Evolutionary conservation across 1,140 invertebrate species (phyloP), one percentile per base, ranked within the genome.

Genomic region (Aphaenogaster floridana): DNA sequence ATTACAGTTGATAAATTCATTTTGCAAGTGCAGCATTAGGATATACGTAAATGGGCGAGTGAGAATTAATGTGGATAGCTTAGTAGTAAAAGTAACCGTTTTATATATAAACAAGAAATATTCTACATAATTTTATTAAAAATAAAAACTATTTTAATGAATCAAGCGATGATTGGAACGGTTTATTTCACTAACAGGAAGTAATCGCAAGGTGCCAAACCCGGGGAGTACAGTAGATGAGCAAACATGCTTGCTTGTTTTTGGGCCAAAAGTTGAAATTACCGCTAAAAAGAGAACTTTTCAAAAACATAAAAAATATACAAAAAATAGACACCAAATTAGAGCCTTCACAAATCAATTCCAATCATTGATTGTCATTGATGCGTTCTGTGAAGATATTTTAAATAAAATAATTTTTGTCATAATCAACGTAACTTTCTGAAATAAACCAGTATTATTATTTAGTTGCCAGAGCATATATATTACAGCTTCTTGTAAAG

Each of bases 141-240:
- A 76, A 2, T 45, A 17, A 45, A 13, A 39, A 17, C 45, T 28
- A 69, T 50, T 69, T 69, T 28, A 69, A 69, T 69, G 42, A 50
- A 69, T 59, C 34, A 28, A 59, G 2, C 13, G 13, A 76, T 17
- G n/a, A 42, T 9, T 59, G n/a, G 11, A 42, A 59, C 50, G 11
- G n/a, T 76, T 59, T 61, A 76, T 42, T 76, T 76, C 1, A 7
- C 7, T 8, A 76, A 76, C 39, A 76, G 39, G 54, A 59, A 28
- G 39, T 59, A 76, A 74, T 42, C n/a, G 36, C 52, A 42, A 21
- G n/a, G 3, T 42, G 72, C 54, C 52, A 76, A 76, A 59, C 59
- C 36, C n/a, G 6, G 36, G 39, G 39, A 59, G 36, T 59, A 74
- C 34, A 36, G 34, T 42, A 42, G 42, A 9, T 69, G 66, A 69